Conservation (phyloP, 53 echinoderm and acorn worm species). For the Zoroaster sp. region DNA sequence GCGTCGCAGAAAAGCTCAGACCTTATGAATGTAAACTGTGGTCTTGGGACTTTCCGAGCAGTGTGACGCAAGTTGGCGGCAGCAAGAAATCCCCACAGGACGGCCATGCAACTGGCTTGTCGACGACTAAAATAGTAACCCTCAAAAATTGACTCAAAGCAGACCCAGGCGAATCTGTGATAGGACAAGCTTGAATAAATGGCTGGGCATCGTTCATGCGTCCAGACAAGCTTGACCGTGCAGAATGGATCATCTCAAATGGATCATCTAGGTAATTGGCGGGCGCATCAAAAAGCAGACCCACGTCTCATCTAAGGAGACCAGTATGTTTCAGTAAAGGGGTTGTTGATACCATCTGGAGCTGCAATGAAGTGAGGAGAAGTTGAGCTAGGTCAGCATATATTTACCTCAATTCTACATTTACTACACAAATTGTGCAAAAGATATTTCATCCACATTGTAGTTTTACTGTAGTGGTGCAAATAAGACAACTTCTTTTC, state of each 20-base stretch:
- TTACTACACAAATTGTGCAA: neutral
- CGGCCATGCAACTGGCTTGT: conserved; percentile 1
- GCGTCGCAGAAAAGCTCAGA: conserved; percentile 17
- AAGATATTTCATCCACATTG: neutral
- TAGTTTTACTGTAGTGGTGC: neutral
- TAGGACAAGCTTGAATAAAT: conserved; percentile 51
- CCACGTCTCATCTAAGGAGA: conserved; percentile 40
- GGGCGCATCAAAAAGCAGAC: conserved; percentile 57
- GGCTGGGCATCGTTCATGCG: conserved; percentile 75
- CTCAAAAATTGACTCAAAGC: conserved; percentile 42
- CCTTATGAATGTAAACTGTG: conserved; percentile 44
- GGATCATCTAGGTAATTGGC: conserved; percentile 4
- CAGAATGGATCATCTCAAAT: conserved; percentile 29
- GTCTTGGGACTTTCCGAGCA: conserved; percentile 26
- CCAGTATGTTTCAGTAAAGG: conserved; percentile 73
- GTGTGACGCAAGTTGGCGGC: neutral
- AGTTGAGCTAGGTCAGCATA: conserved; percentile 80
- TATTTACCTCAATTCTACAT: neutral
- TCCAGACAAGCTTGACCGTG: neutral
- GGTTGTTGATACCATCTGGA: conserved; percentile 81
- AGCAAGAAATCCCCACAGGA: neutral
- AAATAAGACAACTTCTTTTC: neutral
- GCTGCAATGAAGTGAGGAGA: conserved; percentile 88
- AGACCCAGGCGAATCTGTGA: neutral
- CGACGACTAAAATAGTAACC: conserved; percentile 57